Evolutionary conservation across 1,140 invertebrate genomes (phyloP).

Genomic region (Dendroctonus valens): DNA sequence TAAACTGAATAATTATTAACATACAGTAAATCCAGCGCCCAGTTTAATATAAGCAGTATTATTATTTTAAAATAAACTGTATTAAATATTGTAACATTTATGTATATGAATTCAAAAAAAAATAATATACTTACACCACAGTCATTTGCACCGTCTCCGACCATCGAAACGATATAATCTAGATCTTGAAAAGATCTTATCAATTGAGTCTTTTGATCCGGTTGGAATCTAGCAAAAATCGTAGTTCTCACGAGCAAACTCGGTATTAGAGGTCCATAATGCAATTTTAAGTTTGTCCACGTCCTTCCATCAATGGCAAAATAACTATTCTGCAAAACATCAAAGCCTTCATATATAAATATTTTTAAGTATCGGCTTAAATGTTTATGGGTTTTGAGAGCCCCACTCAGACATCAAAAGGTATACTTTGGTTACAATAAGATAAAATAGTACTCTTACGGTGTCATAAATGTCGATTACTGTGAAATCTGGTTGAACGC

Average conservation of each 20-base stretch:
- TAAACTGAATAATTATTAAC: too few species aligned
- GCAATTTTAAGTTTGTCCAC: slow-evolving; percentile 64
- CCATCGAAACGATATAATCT: slow-evolving; percentile 86
- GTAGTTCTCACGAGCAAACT: slow-evolving; percentile 71
- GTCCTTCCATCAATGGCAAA: slow-evolving; percentile 73
- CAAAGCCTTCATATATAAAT: background rate
- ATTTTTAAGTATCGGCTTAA: background rate
- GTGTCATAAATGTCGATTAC: slow-evolving; percentile 27
- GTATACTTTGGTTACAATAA: too few species aligned
- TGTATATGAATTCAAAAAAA: slow-evolving; percentile 2
- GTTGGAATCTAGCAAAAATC: slow-evolving; percentile 93
- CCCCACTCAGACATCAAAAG: too few species aligned
- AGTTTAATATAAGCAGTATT: too few species aligned
- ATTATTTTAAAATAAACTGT: too few species aligned
- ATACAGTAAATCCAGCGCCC: too few species aligned
- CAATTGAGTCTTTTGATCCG: slow-evolving; percentile 93
- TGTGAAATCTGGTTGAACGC: slow-evolving; percentile 6
- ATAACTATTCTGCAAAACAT: slow-evolving; percentile 49
- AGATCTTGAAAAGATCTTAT: slow-evolving; percentile 81
- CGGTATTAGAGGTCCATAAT: slow-evolving; percentile 70
- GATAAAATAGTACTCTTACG: slow-evolving; percentile 1
- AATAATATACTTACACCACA: slow-evolving; percentile 63
- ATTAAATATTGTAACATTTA: too few species aligned
- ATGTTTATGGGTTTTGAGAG: too few species aligned
- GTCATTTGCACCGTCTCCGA: slow-evolving; percentile 91